phyloP scores from a whole-genome alignment of 1,140 invertebrate genomes.

The Bombus huntii region DNA sequence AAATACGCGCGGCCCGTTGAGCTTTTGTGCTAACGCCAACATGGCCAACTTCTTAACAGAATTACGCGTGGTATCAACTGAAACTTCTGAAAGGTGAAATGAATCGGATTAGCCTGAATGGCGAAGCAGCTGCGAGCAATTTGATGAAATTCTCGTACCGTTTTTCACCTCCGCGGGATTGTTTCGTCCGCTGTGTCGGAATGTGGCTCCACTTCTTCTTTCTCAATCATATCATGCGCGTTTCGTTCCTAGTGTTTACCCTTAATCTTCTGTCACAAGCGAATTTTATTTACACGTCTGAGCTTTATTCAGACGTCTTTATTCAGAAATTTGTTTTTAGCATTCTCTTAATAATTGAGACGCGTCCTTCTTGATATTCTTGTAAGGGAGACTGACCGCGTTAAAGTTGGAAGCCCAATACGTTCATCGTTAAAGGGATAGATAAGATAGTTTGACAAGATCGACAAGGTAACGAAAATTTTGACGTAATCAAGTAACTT shows the following conservation, averaged over 20 bases:
- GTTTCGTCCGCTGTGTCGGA: neutral
- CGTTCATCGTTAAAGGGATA: neutral
- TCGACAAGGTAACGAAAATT: too few species aligned
- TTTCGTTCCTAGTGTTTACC: too few species aligned
- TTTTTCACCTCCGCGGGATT: neutral
- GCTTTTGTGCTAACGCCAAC: neutral
- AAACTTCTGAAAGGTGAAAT: conserved; percentile 19
- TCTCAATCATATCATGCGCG: too few species aligned
- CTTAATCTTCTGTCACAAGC: too few species aligned
- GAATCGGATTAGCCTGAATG: conserved; percentile 42
- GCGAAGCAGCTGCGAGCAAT: neutral
- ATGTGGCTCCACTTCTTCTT: too few species aligned
- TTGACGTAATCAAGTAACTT: too few species aligned
- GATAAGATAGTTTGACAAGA: too few species aligned
- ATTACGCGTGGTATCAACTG: conserved; percentile 27
- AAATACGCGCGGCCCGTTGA: conserved; percentile 9
- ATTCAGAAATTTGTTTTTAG: neutral
- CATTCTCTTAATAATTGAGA: neutral
- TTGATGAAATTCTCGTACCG: neutral
- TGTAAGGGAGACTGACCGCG: neutral
- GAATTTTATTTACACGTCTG: neutral
- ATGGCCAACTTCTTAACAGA: conserved; percentile 35
- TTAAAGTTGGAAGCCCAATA: neutral
- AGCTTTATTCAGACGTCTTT: too few species aligned
- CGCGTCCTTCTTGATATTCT: neutral